phyloP scores from a whole-genome alignment of 1,140 invertebrate genomes.

The Paracyclopina nana region DNA sequence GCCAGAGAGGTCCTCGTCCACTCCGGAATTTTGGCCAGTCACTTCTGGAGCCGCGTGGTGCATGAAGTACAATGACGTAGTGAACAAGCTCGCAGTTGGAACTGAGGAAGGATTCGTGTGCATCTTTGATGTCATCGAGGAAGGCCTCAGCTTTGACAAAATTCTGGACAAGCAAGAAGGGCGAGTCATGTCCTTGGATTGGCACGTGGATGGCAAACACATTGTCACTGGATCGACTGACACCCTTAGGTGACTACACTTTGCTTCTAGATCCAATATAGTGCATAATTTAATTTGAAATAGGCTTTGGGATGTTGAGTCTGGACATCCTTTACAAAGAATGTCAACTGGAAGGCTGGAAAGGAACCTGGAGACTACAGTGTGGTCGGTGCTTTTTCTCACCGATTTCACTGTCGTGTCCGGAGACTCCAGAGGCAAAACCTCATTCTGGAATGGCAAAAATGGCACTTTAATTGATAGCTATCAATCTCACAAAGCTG shows the following conservation, averaged over 20 bases:
- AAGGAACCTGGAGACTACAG: neutral
- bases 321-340: slow-evolving; percentile 9
- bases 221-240: slow-evolving; percentile 1
- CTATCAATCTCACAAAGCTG: slow-evolving; percentile 14
- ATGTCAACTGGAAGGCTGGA: neutral
- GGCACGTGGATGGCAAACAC: neutral
- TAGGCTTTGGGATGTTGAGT: slow-evolving; percentile 6
- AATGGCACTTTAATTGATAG: slow-evolving; percentile 9
- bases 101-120: slow-evolving; percentile 14
- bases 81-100: slow-evolving; percentile 3
- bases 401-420: slow-evolving; percentile 3
- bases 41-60: slow-evolving; percentile 6
- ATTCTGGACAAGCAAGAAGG: slow-evolving; percentile 14
- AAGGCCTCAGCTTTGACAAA: slow-evolving; percentile 3
- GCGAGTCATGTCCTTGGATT: slow-evolving; percentile 13
- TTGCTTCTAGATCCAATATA: no score
- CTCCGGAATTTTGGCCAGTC: neutral
- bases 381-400: slow-evolving; percentile 3
- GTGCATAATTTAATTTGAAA: no score
- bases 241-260: neutral
- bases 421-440: slow-evolving; percentile 10
- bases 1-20: no score
- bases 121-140: neutral
- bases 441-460: slow-evolving; percentile 15
- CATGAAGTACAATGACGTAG: neutral